phyloP scores from a whole-genome alignment of 2,888 invertebrate species.

The Cosmia pyralina region DNA sequence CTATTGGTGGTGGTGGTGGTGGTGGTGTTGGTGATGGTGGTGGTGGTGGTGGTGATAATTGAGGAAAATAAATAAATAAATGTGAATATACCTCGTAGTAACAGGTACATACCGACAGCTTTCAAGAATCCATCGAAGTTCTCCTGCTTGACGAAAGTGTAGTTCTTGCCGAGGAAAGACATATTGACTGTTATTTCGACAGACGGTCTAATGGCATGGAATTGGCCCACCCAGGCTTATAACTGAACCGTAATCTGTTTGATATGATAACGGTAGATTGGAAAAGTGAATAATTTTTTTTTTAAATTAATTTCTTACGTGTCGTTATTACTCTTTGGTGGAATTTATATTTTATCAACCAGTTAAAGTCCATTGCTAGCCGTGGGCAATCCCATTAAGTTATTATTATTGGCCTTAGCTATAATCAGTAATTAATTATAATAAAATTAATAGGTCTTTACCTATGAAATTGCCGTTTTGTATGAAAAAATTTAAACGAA shows the following conservation, averaged over 20 bases:
- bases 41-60: too few relatives aligned
- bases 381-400: neutral
- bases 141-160: conserved; percentile 67
- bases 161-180: conserved; percentile 71
- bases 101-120: conserved; percentile 63
- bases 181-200: conserved; percentile 57
- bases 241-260: conserved; percentile 41
- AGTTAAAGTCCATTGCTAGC: neutral
- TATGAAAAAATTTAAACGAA: too few relatives aligned
- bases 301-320: conserved; percentile 3
- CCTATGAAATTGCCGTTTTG: too few relatives aligned
- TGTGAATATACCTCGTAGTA: neutral
- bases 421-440: neutral
- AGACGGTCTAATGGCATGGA: conserved; percentile 6
- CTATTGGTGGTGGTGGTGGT: too few relatives aligned
- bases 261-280: conserved; percentile 43
- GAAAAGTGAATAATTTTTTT: conserved; percentile 22
- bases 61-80: neutral
- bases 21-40: too few relatives aligned
- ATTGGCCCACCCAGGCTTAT: conserved; percentile 30
- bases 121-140: conserved; percentile 72
- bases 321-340: neutral
- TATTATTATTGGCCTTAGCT: neutral
- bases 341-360: neutral
- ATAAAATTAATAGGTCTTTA: too few relatives aligned